Base-by-base conservation (phyloP, 2,888 invertebrate species). In the Calliphora vomitoria region DNA sequence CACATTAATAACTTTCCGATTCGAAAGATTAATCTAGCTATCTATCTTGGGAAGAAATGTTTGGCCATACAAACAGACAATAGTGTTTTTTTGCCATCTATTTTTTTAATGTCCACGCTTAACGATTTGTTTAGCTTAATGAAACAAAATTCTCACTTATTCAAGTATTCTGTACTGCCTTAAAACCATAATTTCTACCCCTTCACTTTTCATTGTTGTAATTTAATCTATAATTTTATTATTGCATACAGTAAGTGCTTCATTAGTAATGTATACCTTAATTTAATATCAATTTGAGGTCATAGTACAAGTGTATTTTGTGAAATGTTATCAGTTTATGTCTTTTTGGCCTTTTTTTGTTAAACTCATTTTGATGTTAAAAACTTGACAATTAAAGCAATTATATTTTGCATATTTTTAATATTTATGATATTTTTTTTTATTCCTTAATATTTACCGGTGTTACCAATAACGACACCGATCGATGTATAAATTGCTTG, bases 361-460 rank as follows among this genome's bases (percentile, higher is more conserved):
- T 47, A 4, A 66, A 66, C 18, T 50, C 35, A 15, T 38, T 75
- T 58, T 38, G 44, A 35, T 58, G 44, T 35, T 13, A 55, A 71
- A 50, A 58, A 47, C 35, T 44, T 69, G 68, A 53, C 58, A 68
- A 85, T 74, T 74, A 72, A 58, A 74, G 60, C 60, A 80, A 79
- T 60, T 69, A 60, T 5, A 47, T 47, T 60, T 50, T 72, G 53
- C 68, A 47, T 75, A 62, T 68, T 68, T 68, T 79, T 72, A 60
- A 83, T 47, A 79, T 58, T 69, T 58, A 41, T 72, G 31, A 31
- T 10, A 6, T 71, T 8, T 25, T 31, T 38, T 35, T 8, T 62
- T 11, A 1, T 4, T 38, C 20, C 35, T 18, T 18, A 35, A 35
- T 35, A 35, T 35, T 35, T 35, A 35, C 35, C 35, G 35, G 35